Evolutionary conservation across 2,113 vertebrate genomes (phyloP).

Genomic region (Psettodes erumei): DNA sequence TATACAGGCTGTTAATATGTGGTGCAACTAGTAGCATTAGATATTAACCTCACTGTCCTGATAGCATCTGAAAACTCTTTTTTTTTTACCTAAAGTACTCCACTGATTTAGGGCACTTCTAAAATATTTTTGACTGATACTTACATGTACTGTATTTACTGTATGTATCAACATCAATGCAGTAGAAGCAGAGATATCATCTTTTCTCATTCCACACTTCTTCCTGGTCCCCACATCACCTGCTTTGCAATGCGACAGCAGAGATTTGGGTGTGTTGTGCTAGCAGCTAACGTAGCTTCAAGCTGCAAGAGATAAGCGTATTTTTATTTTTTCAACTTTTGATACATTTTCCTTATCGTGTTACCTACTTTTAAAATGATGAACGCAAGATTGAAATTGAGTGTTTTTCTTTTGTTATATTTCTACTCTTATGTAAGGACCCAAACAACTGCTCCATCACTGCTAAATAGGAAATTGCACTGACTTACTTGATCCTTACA

Average conservation of each 20-base stretch:
- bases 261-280: background rate
- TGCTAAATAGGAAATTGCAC: background rate
- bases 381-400: background rate
- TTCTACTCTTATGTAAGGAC: background rate
- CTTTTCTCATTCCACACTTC: too few relatives aligned
- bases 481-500: background rate
- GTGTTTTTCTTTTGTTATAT: background rate
- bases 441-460: background rate
- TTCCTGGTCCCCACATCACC: background rate
- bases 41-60: background rate
- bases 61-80: background rate
- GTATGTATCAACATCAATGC: too few relatives aligned
- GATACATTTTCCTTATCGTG: background rate
- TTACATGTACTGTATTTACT: too few relatives aligned
- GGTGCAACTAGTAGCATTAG: background rate
- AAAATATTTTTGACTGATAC: too few relatives aligned
- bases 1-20: slow-evolving; percentile 11
- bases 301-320: too few relatives aligned
- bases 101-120: background rate
- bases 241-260: background rate
- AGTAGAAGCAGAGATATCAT: too few relatives aligned
- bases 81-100: too few relatives aligned
- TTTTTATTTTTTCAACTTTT: too few relatives aligned
- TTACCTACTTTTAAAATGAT: background rate
- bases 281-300: background rate